Conservation (phyloP, 2,797 vertebrate genomes). For the Gambusia yucatana region DNA sequence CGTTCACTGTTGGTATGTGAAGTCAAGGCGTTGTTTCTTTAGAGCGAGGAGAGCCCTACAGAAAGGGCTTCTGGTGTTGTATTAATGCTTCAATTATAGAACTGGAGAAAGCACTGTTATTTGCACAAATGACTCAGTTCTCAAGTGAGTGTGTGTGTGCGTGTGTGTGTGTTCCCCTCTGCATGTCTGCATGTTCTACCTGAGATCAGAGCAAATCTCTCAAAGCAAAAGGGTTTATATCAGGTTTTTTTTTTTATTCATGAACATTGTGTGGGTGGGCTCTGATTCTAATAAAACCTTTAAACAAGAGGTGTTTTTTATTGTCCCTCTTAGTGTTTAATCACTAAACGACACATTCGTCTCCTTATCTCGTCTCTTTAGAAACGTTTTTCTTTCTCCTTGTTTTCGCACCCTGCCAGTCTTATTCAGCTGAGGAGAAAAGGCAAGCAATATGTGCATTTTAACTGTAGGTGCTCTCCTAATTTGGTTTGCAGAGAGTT, state of each 20-base stretch:
- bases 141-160: neutral
- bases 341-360: conserved; percentile 10
- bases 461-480: neutral
- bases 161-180: neutral
- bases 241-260: neutral
- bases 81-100: neutral
- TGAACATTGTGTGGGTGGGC: neutral
- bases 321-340: neutral
- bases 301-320: neutral
- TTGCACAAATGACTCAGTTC: neutral
- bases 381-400: neutral
- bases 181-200: neutral
- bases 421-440: neutral
- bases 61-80: neutral
- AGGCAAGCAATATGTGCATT: neutral
- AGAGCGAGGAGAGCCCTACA: neutral
- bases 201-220: neutral
- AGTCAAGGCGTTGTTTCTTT: neutral
- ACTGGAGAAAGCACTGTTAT: neutral
- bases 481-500: neutral
- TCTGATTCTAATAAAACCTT: neutral
- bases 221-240: neutral
- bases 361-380: neutral
- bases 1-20: neutral
- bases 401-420: neutral